These are phyloP conservation scores for Ciconia boyciana DNA, from an alignment of 2,113 vertebrate species.

Conservation along the genomic window DNA sequence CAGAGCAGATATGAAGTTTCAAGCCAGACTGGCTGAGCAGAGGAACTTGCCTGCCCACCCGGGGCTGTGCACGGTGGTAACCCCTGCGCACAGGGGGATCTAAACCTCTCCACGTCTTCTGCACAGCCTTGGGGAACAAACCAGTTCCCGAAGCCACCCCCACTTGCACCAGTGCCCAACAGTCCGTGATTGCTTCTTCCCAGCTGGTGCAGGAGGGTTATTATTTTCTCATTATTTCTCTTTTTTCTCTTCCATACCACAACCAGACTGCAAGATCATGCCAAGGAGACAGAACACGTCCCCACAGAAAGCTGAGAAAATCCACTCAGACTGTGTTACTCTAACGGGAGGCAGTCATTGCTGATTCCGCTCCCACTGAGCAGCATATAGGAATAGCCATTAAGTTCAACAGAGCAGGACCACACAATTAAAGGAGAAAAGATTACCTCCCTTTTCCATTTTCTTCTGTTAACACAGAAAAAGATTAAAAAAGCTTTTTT, in stretches of 20 bases:
- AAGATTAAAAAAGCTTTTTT: not conserved
- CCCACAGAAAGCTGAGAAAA: not conserved
- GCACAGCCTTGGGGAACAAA: not conserved
- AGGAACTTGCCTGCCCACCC: not conserved
- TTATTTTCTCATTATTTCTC: not conserved
- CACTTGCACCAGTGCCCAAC: not conserved
- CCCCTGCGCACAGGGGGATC: not conserved
- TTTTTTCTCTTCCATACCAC: not conserved
- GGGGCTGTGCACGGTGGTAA: not conserved
- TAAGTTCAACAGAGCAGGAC: slow-evolving; percentile 14
- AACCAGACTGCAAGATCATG: not conserved
- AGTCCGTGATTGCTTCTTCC: not conserved
- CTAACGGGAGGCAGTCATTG: not conserved
- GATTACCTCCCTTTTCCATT: slow-evolving; percentile 11
- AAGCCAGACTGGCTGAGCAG: not conserved
- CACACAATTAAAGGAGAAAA: slow-evolving; percentile 10
- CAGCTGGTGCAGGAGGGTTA: not conserved
- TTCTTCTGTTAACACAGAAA: not conserved
- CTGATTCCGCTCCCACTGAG: not conserved
- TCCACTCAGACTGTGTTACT: not conserved
- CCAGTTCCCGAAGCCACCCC: accelerated
- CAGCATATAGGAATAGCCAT: not conserved
- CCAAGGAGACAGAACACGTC: not conserved
- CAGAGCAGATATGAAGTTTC: not conserved
- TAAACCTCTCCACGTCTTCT: not conserved